Evolutionary conservation across 2,888 invertebrate species (phyloP), one percentile per base, ranked within the genome.

Genomic region (Aphidoletes aphidimyza): DNA sequence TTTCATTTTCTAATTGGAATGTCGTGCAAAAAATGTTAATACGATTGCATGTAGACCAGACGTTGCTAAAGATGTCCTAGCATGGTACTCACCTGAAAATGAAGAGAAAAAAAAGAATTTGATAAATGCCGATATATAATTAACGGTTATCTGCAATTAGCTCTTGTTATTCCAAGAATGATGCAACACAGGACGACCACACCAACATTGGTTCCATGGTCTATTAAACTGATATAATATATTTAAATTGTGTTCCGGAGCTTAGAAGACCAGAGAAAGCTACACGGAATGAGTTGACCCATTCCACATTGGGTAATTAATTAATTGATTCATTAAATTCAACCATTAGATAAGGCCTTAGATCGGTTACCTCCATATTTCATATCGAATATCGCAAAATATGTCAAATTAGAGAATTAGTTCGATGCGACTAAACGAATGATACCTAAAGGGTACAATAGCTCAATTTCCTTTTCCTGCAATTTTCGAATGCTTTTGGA

Each of bases 71-170:
- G 9, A 47, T 54, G n/a, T 54, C n/a, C 54, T 54, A n/a, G 22
- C 54, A n/a, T 54, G 54, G n/a, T 54, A 54, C 54, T 54, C 54
- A 54, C 54, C 54, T 54, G 54, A 6, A 54, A 54, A 22, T 5
- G 54, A 54, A 22, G 22, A 22, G 14, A 22, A 22, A 54, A 54
- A 54, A 6, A 9, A 22, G 22, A 22, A n/a, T n/a, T n/a, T n/a
- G n/a, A n/a, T n/a, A 54, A 54, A 54, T 39, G 14, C 22, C 22
- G 22, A 22, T 54, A 54, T 54, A 14, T 11, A n/a, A n/a, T n/a
- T n/a, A 47, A 14, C 47, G 17, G 14, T 47, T 47, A 14, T 47
- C 47, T 54, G 54, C 22, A 54, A 54, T 54, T 54, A 54, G n/a
- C 22, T 54, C 54, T 54, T 22, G 22, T 47, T 47, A 47, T 47